Evolutionary conservation across 64 coral and sea anemone genomes (phyloP), one percentile per base, ranked within the genome.

Genomic region (Stichodactyla mertensii): DNA sequence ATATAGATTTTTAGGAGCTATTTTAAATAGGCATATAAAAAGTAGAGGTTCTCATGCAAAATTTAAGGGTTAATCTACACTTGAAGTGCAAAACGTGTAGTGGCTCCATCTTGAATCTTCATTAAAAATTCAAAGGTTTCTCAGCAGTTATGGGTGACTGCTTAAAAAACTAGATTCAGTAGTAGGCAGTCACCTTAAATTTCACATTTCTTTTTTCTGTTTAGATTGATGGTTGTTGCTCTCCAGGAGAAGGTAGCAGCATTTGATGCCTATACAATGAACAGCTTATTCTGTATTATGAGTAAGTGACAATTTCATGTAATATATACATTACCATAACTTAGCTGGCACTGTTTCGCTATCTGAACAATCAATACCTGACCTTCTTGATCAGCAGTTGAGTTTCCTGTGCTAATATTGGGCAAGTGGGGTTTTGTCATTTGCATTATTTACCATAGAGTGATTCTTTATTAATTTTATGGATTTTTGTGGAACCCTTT

Each of bases 201-300:
- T 45, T 45, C 36, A 45, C 36, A 45, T 45, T 45, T 45, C 36
- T 45, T 56, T 18, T 31, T 10, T 64, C 78, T 69, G 10, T 53
- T 53, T 55, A 98, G 96, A 13, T 59, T 98, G 64, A 92, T 98
- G 85, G 90, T 98, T 16, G 93, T 98, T 22, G 93, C 92, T 57
- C 82, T 98, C 27, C 96, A 98, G 67, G 96, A 98, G 70, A 98
- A 98, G 90, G 94, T 98, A 71, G 96, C 96, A 82, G 96, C 88
- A 7, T 95, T 98, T 92, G 96, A 98, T 88, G 93, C 96, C 24
- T 88, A 77, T 51, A 90, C 96, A 13, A 92, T 98, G 82, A 95
- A 89, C 12, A 98, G 67, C 36, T 80, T 87, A 52, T 98, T 98
- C 84, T 94, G 96, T 20, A 87, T 98, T 4, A 95, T 91, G 52